Conservation (phyloP, 2,113 vertebrate species). For the Elephas maximus region DNA sequence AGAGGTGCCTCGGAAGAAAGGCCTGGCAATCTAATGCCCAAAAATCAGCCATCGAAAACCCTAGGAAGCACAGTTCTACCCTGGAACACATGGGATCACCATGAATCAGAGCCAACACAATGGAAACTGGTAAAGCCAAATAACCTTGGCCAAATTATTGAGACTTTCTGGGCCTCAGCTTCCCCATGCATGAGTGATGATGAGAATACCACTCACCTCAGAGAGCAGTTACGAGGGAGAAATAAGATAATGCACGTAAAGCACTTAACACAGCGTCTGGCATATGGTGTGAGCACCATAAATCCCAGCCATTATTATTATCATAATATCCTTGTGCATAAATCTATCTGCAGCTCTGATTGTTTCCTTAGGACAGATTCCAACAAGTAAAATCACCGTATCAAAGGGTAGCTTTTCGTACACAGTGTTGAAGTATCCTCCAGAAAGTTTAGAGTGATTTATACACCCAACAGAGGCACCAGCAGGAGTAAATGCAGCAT, state of each 20-base stretch:
- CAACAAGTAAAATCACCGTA: constrained; percentile 73
- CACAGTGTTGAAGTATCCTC: constrained; percentile 74
- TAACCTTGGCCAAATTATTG: constrained; percentile 28
- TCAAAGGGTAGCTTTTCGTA: constrained; percentile 70
- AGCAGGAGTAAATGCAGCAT: not conserved
- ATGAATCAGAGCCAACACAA: not conserved
- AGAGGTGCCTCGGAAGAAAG: not conserved
- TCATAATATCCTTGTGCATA: constrained; percentile 71
- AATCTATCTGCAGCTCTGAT: constrained; percentile 75
- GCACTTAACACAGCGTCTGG: constrained; percentile 70
- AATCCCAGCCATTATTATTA: constrained; percentile 83
- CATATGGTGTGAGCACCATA: constrained; percentile 78
- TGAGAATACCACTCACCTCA: constrained; percentile 44
- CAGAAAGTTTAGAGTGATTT: constrained; percentile 60
- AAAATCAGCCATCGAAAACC: not conserved
- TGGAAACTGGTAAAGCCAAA: not conserved
- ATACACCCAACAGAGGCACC: not conserved
- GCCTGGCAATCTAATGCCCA: not conserved
- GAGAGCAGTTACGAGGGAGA: not conserved
- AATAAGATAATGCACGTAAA: constrained; percentile 63
- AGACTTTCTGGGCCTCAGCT: constrained; percentile 36
- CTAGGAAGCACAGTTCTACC: not conserved
- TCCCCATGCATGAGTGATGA: not conserved
- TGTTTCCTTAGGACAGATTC: constrained; percentile 79
- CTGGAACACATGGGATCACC: not conserved